These are phyloP conservation scores for Berghia stephanieae DNA, from an alignment of 1,140 invertebrate genomes.

Conservation along the genomic window DNA sequence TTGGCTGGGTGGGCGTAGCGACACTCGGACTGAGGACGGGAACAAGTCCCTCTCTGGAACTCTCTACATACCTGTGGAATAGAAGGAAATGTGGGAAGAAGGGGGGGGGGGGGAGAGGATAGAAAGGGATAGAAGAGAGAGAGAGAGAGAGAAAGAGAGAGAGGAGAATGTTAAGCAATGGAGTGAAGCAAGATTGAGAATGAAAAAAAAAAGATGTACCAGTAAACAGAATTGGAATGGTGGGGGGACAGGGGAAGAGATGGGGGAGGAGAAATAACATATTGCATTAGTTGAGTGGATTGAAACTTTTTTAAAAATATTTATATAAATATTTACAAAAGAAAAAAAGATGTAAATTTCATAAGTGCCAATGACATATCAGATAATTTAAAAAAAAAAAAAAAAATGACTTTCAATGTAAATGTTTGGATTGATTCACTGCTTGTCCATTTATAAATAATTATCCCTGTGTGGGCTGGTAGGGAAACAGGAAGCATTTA, in stretches of 20 bases:
- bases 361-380: too few relatives aligned
- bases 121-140: slow-evolving; percentile 4
- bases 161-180: background rate
- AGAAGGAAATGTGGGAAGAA: slow-evolving; percentile 3
- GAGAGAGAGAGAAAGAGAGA: slow-evolving; percentile 8
- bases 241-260: background rate
- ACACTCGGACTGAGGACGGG: slow-evolving; percentile 94
- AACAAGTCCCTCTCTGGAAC: slow-evolving; percentile 96
- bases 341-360: too few relatives aligned
- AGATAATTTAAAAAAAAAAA: too few relatives aligned
- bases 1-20: slow-evolving; percentile 97
- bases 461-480: too few relatives aligned
- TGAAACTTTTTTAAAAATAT: too few relatives aligned
- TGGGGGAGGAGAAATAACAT: background rate
- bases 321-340: too few relatives aligned
- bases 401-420: too few relatives aligned
- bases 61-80: slow-evolving; percentile 93
- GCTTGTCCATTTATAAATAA: too few relatives aligned
- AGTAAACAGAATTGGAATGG: background rate
- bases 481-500: too few relatives aligned
- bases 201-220: background rate
- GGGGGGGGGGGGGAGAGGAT: background rate
- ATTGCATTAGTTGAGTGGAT: too few relatives aligned
- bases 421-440: too few relatives aligned
- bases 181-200: background rate